phyloP scores from a whole-genome alignment of 2,797 vertebrate genomes.

The Scolopax bukidnonensis region DNA sequence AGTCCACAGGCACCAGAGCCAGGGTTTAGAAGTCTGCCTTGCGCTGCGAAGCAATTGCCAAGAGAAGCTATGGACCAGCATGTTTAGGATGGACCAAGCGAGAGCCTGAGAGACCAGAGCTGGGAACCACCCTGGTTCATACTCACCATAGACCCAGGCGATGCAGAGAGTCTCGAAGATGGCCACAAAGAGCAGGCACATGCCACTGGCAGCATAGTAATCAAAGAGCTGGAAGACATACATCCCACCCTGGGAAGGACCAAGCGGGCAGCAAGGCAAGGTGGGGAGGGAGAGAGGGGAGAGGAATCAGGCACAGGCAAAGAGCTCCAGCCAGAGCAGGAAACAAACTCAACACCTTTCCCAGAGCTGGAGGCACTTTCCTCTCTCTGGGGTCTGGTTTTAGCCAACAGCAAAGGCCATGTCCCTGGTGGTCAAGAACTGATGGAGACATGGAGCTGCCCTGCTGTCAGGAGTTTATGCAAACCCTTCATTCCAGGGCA shows the following conservation, averaged over 20 bases:
- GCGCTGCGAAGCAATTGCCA: background rate
- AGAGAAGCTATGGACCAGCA: background rate
- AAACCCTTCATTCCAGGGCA: background rate
- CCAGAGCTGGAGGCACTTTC: background rate
- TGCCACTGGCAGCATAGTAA: constrained; percentile 94
- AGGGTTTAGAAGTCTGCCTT: background rate
- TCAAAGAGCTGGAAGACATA: constrained; percentile 97
- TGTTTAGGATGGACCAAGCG: background rate
- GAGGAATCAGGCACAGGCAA: constrained; percentile 16
- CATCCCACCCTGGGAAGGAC: constrained; percentile 88
- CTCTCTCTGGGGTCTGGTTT: background rate
- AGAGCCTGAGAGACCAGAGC: background rate
- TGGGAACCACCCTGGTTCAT: background rate
- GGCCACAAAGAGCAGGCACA: constrained; percentile 93
- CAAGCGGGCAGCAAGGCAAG: background rate
- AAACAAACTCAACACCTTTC: background rate
- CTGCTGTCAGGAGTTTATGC: background rate
- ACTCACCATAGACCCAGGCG: constrained; percentile 93
- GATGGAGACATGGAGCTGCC: background rate
- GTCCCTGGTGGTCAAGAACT: background rate
- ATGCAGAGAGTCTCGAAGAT: constrained; percentile 93
- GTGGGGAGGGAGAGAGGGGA: background rate
- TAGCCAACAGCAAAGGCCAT: background rate
- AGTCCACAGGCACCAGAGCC: background rate
- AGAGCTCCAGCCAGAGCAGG: constrained; percentile 4